Conservation (phyloP, 2,888 invertebrate genomes). For the Fragum fragum region DNA sequence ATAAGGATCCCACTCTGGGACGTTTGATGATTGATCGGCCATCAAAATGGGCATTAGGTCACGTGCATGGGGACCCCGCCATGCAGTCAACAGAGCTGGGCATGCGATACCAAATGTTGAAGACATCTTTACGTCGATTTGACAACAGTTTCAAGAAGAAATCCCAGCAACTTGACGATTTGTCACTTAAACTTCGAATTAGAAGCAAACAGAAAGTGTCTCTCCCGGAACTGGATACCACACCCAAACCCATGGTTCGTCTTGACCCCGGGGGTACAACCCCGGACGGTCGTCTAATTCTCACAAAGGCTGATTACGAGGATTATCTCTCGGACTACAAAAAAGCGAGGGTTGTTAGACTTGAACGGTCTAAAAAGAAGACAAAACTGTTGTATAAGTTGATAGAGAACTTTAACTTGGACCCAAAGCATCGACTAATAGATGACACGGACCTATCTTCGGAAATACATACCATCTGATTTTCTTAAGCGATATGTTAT, state of each 20-base stretch:
- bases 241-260: slow-evolving; percentile 62
- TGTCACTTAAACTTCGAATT: slow-evolving; percentile 27
- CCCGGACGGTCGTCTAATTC: slow-evolving; percentile 69
- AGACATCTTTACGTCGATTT: slow-evolving; percentile 20
- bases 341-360: slow-evolving; percentile 56
- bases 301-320: slow-evolving; percentile 70
- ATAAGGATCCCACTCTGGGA: slow-evolving; percentile 33
- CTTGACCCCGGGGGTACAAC: slow-evolving; percentile 71
- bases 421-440: slow-evolving; percentile 40
- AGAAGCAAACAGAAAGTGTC: slow-evolving; percentile 49
- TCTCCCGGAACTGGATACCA: slow-evolving; percentile 53
- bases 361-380: slow-evolving; percentile 54
- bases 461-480: slow-evolving; percentile 11
- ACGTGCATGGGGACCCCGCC: slow-evolving; percentile 30
- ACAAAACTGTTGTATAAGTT: slow-evolving; percentile 51
- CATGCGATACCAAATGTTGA: slow-evolving; percentile 37
- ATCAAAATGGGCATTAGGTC: slow-evolving; percentile 58
- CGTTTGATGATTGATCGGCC: slow-evolving; percentile 57
- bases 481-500: too few species aligned
- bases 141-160: slow-evolving; percentile 33
- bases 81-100: slow-evolving; percentile 23
- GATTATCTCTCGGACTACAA: slow-evolving; percentile 65
- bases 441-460: slow-evolving; percentile 43
- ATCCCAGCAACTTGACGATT: slow-evolving; percentile 26
- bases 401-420: slow-evolving; percentile 57